Conservation (phyloP, 2,888 invertebrate genomes). For the Scotopteryx bipunctaria region DNA sequence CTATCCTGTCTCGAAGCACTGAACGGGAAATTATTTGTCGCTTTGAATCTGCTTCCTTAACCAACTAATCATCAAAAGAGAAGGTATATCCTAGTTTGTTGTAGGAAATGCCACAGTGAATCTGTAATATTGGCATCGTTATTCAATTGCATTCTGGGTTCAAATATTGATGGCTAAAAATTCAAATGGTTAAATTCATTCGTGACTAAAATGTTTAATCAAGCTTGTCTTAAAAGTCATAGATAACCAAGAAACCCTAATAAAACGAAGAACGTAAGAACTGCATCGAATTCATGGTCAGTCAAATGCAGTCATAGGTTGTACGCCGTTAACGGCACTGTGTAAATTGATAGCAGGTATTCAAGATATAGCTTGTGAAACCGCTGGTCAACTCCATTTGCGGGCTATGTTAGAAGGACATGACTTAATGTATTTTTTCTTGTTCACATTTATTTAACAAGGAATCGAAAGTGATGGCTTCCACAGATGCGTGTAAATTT, state of each 20-base stretch:
- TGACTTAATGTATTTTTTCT: no score
- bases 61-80: conserved; percentile 8
- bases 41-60: conserved; percentile 15
- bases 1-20: conserved; percentile 12
- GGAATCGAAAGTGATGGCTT: no score
- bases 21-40: conserved; percentile 10
- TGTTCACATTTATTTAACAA: no score
- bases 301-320: conserved; percentile 26
- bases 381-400: not conserved
- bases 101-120: not conserved
- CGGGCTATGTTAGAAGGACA: no score
- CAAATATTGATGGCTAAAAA: no score
- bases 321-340: conserved; percentile 31
- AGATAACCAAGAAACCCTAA: not conserved
- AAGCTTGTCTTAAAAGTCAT: no score
- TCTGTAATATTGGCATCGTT: not conserved
- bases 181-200: no score
- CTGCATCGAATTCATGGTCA: conserved; percentile 31
- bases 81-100: not conserved
- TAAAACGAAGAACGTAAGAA: not conserved
- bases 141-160: not conserved
- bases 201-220: no score
- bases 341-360: conserved; percentile 56
- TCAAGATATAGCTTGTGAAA: not conserved
- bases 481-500: no score